phyloP scores from a whole-genome alignment of 1,140 invertebrate genomes.

The Trichogramma pretiosum region DNA sequence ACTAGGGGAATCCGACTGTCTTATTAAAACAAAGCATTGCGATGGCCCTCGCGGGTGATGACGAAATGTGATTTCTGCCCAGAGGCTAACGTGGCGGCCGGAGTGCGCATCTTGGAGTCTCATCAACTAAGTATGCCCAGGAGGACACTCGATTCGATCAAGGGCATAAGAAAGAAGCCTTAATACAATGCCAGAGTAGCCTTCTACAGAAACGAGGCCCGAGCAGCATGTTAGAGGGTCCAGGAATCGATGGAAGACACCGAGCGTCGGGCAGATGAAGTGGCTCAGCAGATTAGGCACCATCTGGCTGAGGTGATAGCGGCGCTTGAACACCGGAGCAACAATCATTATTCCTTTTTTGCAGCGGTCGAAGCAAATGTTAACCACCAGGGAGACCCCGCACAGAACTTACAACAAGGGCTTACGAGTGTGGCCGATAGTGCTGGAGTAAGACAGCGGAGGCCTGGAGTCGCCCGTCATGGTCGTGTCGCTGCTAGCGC shows the following conservation, averaged over 20 bases:
- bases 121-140: background rate
- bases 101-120: too few species aligned
- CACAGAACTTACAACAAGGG: background rate
- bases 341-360: too few species aligned
- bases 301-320: background rate
- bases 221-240: background rate
- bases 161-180: background rate
- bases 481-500: too few species aligned
- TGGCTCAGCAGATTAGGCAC: background rate
- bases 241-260: background rate
- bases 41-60: slow-evolving; percentile 62
- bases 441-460: background rate
- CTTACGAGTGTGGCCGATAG: background rate
- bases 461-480: too few species aligned
- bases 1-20: slow-evolving; percentile 70
- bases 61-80: slow-evolving; percentile 75
- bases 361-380: too few species aligned
- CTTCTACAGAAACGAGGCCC: background rate
- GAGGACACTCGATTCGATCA: background rate
- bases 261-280: background rate
- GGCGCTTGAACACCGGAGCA: too few species aligned
- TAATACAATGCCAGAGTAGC: background rate
- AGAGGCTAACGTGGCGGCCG: too few species aligned
- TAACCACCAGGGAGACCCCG: too few species aligned
- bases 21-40: slow-evolving; percentile 85